Evolutionary conservation across 2,888 invertebrate species (phyloP), one percentile per base, ranked within the genome.

Genomic region (Teinopalpus imperialis): DNA sequence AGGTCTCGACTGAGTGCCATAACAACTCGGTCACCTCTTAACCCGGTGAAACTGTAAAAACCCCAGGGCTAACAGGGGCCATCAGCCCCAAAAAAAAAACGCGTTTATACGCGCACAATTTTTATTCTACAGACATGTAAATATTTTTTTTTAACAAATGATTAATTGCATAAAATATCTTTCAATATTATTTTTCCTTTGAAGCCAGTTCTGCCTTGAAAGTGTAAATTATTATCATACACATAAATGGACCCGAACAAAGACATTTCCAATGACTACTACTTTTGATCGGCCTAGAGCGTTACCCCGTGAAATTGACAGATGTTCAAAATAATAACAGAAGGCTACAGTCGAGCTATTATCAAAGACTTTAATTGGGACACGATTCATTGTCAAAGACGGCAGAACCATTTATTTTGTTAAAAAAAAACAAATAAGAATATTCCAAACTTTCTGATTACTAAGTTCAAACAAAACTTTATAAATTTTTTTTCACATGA

Each of bases 241-340:
- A 77, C 74, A 74, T 63, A 78, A 77, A 63, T 73, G 70, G 63
- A 53, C 56, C 44, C 51, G 69, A 74, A 80, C 79, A 79, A 79
- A 80, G 76, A 64, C 62, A 60, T 9, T 10, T 56, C 59, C 23
- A 29, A 16, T 16, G 32, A 27, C 62, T 62, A 61, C 57, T 61
- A 61, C 63, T 64, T 69, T 69, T 63, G 70, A 71, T 67, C 62
- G 62, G 59, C 59, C 59, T 53, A 55, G 69, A 69, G 73, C 76
- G 72, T 69, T 53, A 68, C 66, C 57, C 71, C 74, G 72, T 75
- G 63, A 74, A 77, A 74, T 74, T 74, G 71, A 76, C 76, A 74
- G 74, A 75, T 73, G 73, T 72, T 70, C 68, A 66, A 73, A 74
- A 76, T 78, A 77, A 74, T 75, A 77, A 74, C 73, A 68, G 54